Evolutionary conservation across 2,888 invertebrate species (phyloP).

Genomic region (Oligia fasciuncula): DNA sequence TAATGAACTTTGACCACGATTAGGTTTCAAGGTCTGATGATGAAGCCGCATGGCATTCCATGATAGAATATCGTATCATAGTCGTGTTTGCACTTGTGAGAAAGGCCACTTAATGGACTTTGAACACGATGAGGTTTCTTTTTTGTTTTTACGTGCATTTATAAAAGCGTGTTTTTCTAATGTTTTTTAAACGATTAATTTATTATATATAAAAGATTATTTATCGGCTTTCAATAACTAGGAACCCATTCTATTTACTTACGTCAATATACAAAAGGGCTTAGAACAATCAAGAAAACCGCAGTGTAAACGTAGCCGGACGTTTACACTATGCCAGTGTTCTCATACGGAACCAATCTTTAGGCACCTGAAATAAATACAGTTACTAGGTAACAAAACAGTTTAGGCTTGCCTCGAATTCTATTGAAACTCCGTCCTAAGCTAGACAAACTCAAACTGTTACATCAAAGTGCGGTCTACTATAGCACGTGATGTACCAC

Average conservation of each 20-base stretch:
- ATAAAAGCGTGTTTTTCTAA: no score
- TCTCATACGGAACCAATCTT: background rate
- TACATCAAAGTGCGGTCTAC: background rate
- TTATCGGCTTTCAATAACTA: background rate
- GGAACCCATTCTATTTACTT: background rate
- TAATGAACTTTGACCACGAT: no score
- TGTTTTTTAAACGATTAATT: no score
- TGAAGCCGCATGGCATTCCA: no score
- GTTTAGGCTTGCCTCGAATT: background rate
- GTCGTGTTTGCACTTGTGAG: no score
- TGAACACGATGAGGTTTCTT: no score
- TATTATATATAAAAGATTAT: no score
- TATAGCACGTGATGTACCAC: background rate
- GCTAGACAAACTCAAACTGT: background rate
- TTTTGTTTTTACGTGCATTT: no score
- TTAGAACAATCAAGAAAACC: background rate
- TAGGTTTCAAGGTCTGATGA: no score
- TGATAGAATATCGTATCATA: no score
- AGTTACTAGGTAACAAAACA: background rate
- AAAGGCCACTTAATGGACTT: no score
- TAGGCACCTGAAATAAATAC: background rate
- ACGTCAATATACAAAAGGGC: background rate
- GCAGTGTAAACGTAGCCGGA: no score
- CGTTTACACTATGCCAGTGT: background rate
- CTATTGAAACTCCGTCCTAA: background rate